phyloP scores from a whole-genome alignment of 2,888 invertebrate genomes.

The Cryptocephalus moraei region DNA sequence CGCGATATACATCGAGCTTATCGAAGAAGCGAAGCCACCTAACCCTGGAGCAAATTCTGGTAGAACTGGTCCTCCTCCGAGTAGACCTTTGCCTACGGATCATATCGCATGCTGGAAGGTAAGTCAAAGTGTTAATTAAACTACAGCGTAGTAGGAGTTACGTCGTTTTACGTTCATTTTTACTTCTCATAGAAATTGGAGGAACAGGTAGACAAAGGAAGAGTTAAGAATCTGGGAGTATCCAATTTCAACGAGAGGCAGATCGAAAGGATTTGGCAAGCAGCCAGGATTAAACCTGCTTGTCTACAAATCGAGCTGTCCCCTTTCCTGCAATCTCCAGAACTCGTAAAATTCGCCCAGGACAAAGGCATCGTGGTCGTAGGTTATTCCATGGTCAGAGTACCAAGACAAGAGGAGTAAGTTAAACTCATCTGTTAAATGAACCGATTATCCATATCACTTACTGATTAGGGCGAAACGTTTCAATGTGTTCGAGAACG shows the following conservation, averaged over 20 bases:
- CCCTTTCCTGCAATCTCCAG: constrained; percentile 40
- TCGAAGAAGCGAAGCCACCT: constrained; percentile 39
- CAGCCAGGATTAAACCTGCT: constrained; percentile 45
- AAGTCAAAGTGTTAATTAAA: constrained; percentile 4
- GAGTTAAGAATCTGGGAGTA: background rate
- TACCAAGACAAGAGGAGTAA: background rate
- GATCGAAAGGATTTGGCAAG: constrained; percentile 48
- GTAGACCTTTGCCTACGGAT: constrained; percentile 50
- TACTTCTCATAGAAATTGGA: constrained; percentile 39
- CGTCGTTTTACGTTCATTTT: no score
- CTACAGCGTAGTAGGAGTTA: no score
- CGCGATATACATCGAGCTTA: constrained; percentile 54
- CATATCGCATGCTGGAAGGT: constrained; percentile 62
- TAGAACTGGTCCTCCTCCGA: constrained; percentile 43
- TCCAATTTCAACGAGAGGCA: constrained; percentile 50
- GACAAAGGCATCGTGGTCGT: constrained; percentile 1
- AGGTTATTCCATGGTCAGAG: background rate
- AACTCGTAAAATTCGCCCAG: constrained; percentile 16
- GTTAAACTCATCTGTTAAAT: no score
- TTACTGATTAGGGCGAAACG: no score
- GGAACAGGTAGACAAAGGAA: constrained; percentile 45
- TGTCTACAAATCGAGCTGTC: constrained; percentile 52
- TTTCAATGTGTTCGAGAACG: background rate
- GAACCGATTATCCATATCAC: no score
- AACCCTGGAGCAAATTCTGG: constrained; percentile 34